Conservation (phyloP, 2,797 vertebrate genomes). For the Lycodopsis pacificus region DNA sequence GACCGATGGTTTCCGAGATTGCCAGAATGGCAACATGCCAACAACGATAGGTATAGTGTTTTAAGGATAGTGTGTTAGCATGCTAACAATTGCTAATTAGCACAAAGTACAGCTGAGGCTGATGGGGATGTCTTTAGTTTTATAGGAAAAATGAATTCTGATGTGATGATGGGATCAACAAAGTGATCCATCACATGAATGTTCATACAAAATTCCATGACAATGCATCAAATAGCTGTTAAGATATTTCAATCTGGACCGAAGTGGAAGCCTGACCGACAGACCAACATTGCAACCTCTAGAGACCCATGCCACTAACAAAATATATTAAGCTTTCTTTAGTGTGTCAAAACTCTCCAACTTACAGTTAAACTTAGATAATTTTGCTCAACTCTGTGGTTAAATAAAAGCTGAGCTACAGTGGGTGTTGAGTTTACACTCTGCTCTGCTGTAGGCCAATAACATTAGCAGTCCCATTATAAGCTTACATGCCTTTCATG, state of each 20-base stretch:
- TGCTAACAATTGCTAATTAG: neutral
- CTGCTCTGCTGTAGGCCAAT: slow-evolving; percentile 49
- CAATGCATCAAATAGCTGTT: neutral
- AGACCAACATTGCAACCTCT: neutral
- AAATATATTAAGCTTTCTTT: slow-evolving; percentile 19
- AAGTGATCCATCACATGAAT: neutral
- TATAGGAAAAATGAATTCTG: neutral
- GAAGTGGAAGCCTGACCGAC: neutral
- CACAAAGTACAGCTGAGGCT: neutral
- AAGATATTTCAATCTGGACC: slow-evolving; percentile 24
- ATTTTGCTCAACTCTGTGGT: slow-evolving; percentile 34
- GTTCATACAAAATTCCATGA: neutral
- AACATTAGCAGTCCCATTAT: slow-evolving; percentile 47
- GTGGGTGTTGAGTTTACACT: slow-evolving; percentile 43
- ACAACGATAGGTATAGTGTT: neutral
- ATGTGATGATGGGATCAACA: neutral
- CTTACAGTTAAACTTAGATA: slow-evolving; percentile 31
- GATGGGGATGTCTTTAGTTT: neutral
- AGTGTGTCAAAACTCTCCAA: slow-evolving; percentile 1
- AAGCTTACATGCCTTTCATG: slow-evolving; percentile 26
- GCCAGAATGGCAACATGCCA: no score
- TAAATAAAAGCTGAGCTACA: slow-evolving; percentile 45
- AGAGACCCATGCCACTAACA: neutral
- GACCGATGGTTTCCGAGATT: no score
- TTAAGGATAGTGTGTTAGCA: neutral